These are phyloP conservation scores for Parascotia fuliginaria DNA, from an alignment of 2,888 invertebrate genomes.

Conservation along the genomic window DNA sequence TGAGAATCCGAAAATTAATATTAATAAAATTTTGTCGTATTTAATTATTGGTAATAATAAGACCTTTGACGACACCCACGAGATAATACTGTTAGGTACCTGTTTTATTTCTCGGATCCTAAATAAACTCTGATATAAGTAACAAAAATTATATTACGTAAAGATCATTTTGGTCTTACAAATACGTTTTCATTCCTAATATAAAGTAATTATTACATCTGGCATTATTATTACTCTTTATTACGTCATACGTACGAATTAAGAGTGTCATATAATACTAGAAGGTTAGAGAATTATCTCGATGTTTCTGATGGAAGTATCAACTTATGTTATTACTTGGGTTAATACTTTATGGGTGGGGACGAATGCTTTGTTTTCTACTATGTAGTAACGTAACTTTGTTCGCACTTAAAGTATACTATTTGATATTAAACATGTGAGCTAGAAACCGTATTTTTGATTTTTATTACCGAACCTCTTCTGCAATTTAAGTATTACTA, in stretches of 20 bases:
- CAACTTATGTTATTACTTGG: slow-evolving; percentile 39
- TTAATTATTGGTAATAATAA: no score
- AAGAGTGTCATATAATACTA: slow-evolving; percentile 20
- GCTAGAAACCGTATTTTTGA: slow-evolving; percentile 13
- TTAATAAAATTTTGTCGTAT: no score
- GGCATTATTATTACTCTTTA: not conserved
- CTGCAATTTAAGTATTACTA: not conserved
- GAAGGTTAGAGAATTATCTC: slow-evolving; percentile 22
- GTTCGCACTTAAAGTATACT: slow-evolving; percentile 28
- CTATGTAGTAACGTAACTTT: slow-evolving; percentile 30
- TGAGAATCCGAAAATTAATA: no score
- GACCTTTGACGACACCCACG: not conserved
- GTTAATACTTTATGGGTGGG: slow-evolving; percentile 37
- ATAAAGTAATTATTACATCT: not conserved
- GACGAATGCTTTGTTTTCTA: slow-evolving; percentile 26
- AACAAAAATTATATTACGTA: not conserved
- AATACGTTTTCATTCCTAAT: not conserved
- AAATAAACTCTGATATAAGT: not conserved
- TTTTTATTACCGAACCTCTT: not conserved
- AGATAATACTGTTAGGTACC: not conserved
- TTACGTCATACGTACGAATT: slow-evolving; percentile 11
- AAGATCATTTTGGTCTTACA: not conserved
- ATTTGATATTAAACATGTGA: slow-evolving; percentile 21
- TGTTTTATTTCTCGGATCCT: not conserved
- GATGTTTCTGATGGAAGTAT: slow-evolving; percentile 26